Conservation (phyloP, 2,113 vertebrate species). For the Eidolon helvum region DNA sequence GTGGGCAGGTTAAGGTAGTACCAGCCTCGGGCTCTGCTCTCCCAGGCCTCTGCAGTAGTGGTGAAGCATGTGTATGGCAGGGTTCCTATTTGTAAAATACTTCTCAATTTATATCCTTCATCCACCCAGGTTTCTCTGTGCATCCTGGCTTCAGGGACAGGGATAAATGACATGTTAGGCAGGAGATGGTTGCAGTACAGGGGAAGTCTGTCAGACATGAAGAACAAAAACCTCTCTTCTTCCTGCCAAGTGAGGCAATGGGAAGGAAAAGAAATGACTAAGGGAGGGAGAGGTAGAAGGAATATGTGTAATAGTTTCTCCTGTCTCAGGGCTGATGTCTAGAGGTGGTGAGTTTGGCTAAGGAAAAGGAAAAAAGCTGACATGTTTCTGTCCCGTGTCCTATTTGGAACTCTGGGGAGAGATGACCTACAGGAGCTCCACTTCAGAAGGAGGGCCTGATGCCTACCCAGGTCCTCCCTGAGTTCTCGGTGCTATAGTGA, state of each 20-base stretch:
- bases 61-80: not conserved
- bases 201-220: not conserved
- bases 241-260: not conserved
- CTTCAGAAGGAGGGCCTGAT: not conserved
- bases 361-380: not conserved
- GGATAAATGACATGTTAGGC: not conserved
- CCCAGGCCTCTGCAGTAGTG: not conserved
- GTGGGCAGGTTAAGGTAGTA: no score
- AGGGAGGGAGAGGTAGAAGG: not conserved
- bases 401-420: not conserved
- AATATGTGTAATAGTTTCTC: not conserved
- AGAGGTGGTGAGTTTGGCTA: not conserved
- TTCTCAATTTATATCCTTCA: not conserved
- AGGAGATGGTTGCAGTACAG: not conserved
- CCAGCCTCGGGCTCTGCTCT: not conserved
- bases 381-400: not conserved
- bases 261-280: not conserved
- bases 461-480: not conserved
- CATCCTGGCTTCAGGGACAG: not conserved
- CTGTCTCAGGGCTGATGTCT: not conserved
- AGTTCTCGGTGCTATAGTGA: not conserved
- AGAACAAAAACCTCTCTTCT: not conserved
- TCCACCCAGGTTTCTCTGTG: not conserved
- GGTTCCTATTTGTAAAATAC: not conserved
- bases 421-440: fast-evolving